Evolutionary conservation across 1,140 invertebrate genomes (phyloP), one percentile per base, ranked within the genome.

Genomic region (Lutraria rhynchaena): DNA sequence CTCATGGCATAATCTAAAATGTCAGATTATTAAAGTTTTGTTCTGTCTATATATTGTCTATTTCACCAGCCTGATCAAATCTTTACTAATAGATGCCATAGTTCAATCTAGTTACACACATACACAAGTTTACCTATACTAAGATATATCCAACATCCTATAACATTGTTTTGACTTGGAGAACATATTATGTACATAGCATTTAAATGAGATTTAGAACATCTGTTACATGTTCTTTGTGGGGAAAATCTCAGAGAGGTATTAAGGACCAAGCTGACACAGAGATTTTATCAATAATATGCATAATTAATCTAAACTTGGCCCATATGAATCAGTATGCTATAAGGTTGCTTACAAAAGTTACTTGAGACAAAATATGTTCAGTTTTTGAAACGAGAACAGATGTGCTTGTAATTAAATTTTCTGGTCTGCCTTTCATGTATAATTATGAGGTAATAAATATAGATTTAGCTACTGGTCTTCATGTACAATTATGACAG

Each of bases 231-330:
- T 49, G 73, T 51, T 60, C 58, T 61, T 60, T 75, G 73, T 75
- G 73, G 44, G 22, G 37, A 27, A 75, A 35, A 41, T 49, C 41
- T 41, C 63, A 46, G 37, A 22, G 1, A 75, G 41, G 44, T 58
- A 60, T 67, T 49, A 67, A 65, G 44, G 63, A 67, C 17, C 63
- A 57, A 61, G 73, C 73, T 75, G 58, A 75, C 73, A 49, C 33
- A 75, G 44, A 61, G 73, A 61, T 75, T 44, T 75, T 75, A 75
- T 75, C 73, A 75, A 75, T 61, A 74, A 60, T 46, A 60, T 75
- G 55, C 73, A 63, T 75, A 46, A 69, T 75, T 75, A 75, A 75
- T 75, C 57, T 67, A 31, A 49, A 17, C 41, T 46, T 46, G 17
- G 44, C 3, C 63, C n/a, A 27, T 4, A 37, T 67, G 41, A 67